These are phyloP conservation scores for Pomatorhinus ruficollis DNA, from an alignment of 2,113 vertebrate species.

Conservation along the genomic window DNA sequence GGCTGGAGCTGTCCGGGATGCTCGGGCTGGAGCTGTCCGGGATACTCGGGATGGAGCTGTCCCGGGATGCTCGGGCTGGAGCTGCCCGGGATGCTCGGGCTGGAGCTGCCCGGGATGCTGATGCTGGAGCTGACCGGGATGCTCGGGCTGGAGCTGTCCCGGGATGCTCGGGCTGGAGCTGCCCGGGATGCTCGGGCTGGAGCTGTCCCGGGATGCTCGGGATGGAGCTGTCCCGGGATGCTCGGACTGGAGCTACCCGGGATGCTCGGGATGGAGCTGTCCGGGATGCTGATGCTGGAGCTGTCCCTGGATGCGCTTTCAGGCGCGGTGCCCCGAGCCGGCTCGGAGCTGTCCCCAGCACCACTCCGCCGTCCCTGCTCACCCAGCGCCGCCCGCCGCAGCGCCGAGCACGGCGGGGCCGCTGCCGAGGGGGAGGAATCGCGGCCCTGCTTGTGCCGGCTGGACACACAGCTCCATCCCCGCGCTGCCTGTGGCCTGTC, in stretches of 20 bases:
- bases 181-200: neutral
- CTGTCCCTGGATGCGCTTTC: neutral
- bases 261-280: neutral
- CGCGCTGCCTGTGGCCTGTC: neutral
- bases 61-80: no score
- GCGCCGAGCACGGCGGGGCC: neutral
- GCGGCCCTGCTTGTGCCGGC: fast-evolving
- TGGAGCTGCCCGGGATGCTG: no score
- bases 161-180: no score
- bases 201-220: neutral
- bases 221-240: no score
- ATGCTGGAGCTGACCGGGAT: no score
- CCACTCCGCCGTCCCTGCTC: neutral
- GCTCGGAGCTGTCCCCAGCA: neutral
- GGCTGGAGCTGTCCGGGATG: neutral
- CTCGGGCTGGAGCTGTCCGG: no score
- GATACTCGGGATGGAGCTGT: no score
- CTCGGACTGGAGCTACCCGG: neutral
- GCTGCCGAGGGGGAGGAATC: fast-evolving
- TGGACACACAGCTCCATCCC: neutral
- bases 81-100: no score
- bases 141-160: no score
- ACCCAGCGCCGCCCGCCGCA: neutral
- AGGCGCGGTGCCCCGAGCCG: neutral
- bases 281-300: neutral